phyloP scores from a whole-genome alignment of 2,888 invertebrate species.

The Lithophane ornitopus region DNA sequence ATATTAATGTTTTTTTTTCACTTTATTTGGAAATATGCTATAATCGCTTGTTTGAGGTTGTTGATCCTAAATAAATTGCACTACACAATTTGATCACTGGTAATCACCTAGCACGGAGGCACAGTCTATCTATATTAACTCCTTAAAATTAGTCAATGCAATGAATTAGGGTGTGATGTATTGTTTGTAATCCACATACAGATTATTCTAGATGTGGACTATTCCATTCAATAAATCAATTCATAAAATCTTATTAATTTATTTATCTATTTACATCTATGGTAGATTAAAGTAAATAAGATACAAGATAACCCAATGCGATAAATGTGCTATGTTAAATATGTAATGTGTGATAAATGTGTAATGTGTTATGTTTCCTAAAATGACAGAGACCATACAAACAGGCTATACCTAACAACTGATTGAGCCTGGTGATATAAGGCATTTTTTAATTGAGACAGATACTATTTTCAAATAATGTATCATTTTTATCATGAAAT shows the following conservation, averaged over 20 bases:
- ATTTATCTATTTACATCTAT: not conserved
- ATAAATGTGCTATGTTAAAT: not conserved
- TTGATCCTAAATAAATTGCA: not conserved
- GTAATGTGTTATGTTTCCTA: too few species aligned
- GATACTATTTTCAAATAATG: not conserved
- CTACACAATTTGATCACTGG: not conserved
- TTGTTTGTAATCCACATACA: not conserved
- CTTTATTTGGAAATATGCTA: too few species aligned
- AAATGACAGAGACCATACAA: not conserved
- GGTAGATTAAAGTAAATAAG: too few species aligned
- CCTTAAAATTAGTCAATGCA: not conserved
- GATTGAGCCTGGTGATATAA: not conserved
- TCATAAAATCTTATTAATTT: not conserved
- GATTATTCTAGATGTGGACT: too few species aligned
- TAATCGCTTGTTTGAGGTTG: not conserved
- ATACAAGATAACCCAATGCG: not conserved
- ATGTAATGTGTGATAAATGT: too few species aligned
- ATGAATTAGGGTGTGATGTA: not conserved
- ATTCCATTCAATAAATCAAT: too few species aligned
- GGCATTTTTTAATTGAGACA: not conserved
- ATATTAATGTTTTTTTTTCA: not conserved
- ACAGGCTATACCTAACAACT: not conserved
- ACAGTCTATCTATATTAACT: not conserved
- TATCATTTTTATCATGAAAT: not conserved
- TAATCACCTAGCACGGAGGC: not conserved